These are phyloP conservation scores for Hydractinia symbiolongicarpus DNA, from an alignment of 30 jellyfish, hydroid and myxozoan species.

Conservation along the genomic window DNA sequence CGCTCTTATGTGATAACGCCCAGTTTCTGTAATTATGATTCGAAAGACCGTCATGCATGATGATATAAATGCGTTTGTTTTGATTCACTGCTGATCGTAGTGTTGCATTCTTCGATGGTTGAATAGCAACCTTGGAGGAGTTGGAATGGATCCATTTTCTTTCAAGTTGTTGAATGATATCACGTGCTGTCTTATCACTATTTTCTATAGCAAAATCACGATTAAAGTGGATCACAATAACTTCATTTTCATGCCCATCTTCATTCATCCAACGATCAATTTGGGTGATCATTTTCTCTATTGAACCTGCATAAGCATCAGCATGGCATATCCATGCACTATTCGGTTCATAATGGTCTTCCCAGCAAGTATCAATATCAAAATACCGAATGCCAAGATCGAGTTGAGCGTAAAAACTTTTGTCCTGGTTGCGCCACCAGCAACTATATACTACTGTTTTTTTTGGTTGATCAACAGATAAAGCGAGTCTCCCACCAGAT, in stretches of 20 bases:
- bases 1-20: too few species aligned
- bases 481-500: conserved; percentile 6
- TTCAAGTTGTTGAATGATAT: conserved; percentile 13
- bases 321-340: conserved; percentile 66
- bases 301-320: too few species aligned
- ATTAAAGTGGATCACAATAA: conserved; percentile 66
- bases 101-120: too few species aligned
- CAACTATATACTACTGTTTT: conserved; percentile 51
- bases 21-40: too few species aligned
- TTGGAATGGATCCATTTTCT: too few species aligned
- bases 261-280: conserved; percentile 65
- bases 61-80: too few species aligned
- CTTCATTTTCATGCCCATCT: conserved; percentile 45
- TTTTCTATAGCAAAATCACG: conserved; percentile 44
- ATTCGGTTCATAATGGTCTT: conserved; percentile 20
- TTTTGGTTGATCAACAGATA: too few species aligned
- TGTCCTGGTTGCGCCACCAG: conserved; percentile 50
- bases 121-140: too few species aligned
- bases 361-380: conserved; percentile 86
- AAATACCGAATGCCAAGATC: conserved; percentile 76
- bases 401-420: conserved; percentile 56
- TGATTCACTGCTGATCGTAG: too few species aligned
- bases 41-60: too few species aligned
- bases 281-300: conserved; percentile 38
- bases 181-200: conserved; percentile 8